Percentiles rank a stretch among this genome's conserved stretches.
Evolutionary conservation across 2,797 vertebrate species (phyloP).

Genomic region (Leptatherina wallacei): DNA sequence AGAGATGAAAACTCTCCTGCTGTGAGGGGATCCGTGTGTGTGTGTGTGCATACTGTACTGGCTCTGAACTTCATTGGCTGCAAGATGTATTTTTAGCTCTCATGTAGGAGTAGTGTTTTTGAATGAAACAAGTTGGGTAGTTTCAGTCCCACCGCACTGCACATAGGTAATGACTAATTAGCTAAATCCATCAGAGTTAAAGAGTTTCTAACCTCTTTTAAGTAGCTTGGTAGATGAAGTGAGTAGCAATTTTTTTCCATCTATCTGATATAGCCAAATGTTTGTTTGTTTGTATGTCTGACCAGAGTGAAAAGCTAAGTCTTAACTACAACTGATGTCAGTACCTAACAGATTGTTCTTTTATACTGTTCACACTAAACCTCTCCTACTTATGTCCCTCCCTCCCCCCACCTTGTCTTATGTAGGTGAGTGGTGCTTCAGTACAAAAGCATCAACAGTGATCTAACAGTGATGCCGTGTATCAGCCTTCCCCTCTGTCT

Average conservation of each 20-base stretch:
- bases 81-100: constrained; percentile 75
- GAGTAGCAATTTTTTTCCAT: constrained; percentile 27
- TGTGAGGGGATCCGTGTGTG: constrained; percentile 54
- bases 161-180: constrained; percentile 74
- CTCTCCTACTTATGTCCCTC: constrained; percentile 21
- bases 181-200: constrained; percentile 41
- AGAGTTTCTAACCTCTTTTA: constrained; percentile 53
- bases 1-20: constrained; percentile 75
- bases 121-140: constrained; percentile 77
- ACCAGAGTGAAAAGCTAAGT: constrained; percentile 42
- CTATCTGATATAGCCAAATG: constrained; percentile 43
- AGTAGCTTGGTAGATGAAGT: constrained; percentile 25
- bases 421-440: constrained; percentile 76
- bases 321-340: constrained; percentile 33
- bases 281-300: constrained; percentile 55
- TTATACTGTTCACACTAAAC: constrained; percentile 28
- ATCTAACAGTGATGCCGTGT: constrained; percentile 84
- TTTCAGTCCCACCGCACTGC: constrained; percentile 68
- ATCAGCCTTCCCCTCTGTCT: constrained; percentile 73
- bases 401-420: constrained; percentile 17
- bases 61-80: constrained; percentile 73
- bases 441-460: constrained; percentile 55
- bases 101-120: constrained; percentile 79
- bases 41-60: constrained; percentile 38
- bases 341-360: constrained; percentile 38